phyloP scores from a whole-genome alignment of 1,140 invertebrate genomes.

The Pollicipes pollicipes region DNA sequence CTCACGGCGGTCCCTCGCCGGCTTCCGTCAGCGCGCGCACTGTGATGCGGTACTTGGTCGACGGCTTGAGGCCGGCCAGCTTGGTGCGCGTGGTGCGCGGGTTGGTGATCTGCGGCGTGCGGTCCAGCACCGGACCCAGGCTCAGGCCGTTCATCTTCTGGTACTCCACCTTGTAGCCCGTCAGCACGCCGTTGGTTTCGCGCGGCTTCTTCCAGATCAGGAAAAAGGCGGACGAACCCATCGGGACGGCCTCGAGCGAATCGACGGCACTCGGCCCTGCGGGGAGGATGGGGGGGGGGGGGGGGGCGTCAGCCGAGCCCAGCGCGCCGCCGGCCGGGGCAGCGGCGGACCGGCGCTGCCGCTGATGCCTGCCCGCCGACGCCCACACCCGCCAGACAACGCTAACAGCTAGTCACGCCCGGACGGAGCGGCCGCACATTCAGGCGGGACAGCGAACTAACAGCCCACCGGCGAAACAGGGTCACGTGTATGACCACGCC shows the following conservation, averaged over 20 bases:
- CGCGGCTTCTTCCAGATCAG: conserved; percentile 82
- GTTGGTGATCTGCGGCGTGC: conserved; percentile 50
- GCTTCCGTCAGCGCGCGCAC: conserved; percentile 55
- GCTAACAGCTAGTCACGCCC: too few species aligned
- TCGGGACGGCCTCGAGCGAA: conserved; percentile 57
- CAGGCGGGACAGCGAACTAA: too few species aligned
- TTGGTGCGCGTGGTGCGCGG: conserved; percentile 50
- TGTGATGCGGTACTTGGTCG: conserved; percentile 76
- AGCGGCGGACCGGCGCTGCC: too few species aligned
- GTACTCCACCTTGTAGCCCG: conserved; percentile 82
- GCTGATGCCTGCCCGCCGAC: too few species aligned
- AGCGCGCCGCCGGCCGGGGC: too few species aligned
- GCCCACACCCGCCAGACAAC: too few species aligned
- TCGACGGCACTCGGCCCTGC: conserved; percentile 68
- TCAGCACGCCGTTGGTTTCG: conserved; percentile 79
- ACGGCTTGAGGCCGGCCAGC: conserved; percentile 59
- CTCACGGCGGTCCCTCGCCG: conserved; percentile 46
- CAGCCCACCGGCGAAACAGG: too few species aligned
- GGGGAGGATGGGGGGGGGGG: too few species aligned
- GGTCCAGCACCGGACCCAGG: conserved; percentile 42
- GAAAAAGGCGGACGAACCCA: conserved; percentile 72
- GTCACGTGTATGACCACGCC: too few species aligned
- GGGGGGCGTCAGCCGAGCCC: too few species aligned
- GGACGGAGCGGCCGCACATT: too few species aligned
- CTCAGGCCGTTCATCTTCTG: conserved; percentile 54